phyloP scores from a whole-genome alignment of 2,888 invertebrate species.

The Epirrhoe alternata region DNA sequence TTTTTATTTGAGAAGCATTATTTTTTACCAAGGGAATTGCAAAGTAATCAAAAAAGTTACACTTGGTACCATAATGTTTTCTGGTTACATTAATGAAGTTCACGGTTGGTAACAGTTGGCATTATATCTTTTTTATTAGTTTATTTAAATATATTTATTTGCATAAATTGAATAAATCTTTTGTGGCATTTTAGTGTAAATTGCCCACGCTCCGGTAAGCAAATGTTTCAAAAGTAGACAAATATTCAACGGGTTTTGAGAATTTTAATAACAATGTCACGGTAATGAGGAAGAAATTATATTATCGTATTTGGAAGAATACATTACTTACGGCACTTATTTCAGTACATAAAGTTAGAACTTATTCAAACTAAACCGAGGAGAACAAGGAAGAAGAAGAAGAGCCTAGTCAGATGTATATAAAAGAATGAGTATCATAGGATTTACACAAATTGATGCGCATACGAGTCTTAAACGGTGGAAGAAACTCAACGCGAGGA shows the following conservation, averaged over 20 bases:
- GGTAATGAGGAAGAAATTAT: not conserved
- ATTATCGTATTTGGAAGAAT: not conserved
- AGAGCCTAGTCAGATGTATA: too few species aligned
- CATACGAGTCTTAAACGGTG: too few species aligned
- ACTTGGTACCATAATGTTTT: not conserved
- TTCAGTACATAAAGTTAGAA: too few species aligned
- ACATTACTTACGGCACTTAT: not conserved
- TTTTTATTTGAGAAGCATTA: too few species aligned
- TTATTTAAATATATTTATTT: constrained; percentile 10
- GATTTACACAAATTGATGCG: too few species aligned
- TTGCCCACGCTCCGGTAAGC: constrained; percentile 20
- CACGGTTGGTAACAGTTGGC: not conserved
- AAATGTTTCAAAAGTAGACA: constrained; percentile 15
- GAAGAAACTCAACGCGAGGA: too few species aligned
- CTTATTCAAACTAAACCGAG: too few species aligned
- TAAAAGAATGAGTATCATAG: too few species aligned
- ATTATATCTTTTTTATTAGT: not conserved
- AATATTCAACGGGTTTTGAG: constrained; percentile 7
- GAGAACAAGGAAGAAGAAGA: too few species aligned
- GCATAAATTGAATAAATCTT: constrained; percentile 12
- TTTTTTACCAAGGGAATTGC: too few species aligned
- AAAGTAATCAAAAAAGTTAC: too few species aligned
- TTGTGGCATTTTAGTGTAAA: constrained; percentile 13
- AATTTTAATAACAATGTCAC: not conserved
- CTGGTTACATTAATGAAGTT: not conserved